Evolutionary conservation across 2,797 vertebrate species (phyloP).

Genomic region (Agapornis canus): DNA sequence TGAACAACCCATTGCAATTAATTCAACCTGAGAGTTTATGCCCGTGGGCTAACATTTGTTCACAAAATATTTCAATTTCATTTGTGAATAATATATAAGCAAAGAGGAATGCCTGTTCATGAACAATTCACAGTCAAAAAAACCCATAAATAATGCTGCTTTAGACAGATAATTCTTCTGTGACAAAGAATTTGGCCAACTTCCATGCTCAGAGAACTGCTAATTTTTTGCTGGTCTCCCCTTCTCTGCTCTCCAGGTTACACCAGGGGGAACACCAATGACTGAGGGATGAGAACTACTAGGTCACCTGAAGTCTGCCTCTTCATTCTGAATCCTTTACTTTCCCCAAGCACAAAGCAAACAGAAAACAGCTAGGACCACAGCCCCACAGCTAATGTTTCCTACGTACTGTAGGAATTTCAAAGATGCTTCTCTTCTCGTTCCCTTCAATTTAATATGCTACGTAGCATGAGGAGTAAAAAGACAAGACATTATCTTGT

Average conservation of each 20-base stretch:
- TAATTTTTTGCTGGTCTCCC: neutral
- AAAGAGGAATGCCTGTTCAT: neutral
- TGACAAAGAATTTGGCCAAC: neutral
- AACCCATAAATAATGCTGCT: neutral
- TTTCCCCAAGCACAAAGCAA: accelerated
- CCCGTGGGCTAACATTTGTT: neutral
- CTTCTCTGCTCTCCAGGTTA: neutral
- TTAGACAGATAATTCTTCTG: neutral
- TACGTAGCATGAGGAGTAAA: neutral
- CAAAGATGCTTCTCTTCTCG: neutral
- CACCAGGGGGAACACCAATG: neutral
- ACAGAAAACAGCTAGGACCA: neutral
- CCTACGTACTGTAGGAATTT: neutral
- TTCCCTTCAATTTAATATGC: neutral
- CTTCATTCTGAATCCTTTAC: neutral
- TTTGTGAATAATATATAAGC: neutral
- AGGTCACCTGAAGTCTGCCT: neutral
- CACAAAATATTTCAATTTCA: neutral
- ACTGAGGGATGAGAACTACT: neutral
- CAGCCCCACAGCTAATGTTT: neutral
- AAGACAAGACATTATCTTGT: neutral
- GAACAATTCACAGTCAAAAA: neutral
- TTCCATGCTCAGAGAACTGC: neutral
- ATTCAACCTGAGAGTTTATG: constrained; percentile 20
- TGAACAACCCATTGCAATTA: neutral